Evolutionary conservation across 2,113 vertebrate genomes (phyloP).

Genomic region (Arizona elegans): DNA sequence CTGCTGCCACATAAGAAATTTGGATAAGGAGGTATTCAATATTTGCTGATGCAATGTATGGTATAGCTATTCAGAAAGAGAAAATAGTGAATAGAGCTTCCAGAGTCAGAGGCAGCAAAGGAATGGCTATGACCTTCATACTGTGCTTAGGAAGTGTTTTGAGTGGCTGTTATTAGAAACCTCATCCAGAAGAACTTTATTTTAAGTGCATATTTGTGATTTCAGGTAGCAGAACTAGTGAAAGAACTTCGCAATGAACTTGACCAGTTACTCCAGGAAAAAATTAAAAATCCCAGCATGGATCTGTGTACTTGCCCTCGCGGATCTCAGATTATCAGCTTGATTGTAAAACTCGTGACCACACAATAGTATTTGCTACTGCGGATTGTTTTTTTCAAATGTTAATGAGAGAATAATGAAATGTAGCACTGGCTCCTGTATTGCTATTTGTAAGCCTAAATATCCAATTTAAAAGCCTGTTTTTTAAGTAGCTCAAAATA

Average conservation of each 20-base stretch:
- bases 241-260: slow-evolving; percentile 91
- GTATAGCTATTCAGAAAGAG: not conserved
- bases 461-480: not conserved
- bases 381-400: not conserved
- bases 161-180: not conserved
- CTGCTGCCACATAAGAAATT: not conserved
- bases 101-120: not conserved
- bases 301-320: slow-evolving; percentile 88
- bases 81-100: not conserved
- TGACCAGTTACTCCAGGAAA: slow-evolving; percentile 93
- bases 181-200: not conserved
- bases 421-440: accelerated
- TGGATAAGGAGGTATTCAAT: not conserved
- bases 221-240: slow-evolving; percentile 90
- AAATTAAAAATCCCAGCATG: slow-evolving; percentile 90
- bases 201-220: not conserved
- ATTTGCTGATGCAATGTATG: not conserved
- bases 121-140: not conserved
- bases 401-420: not conserved
- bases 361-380: slow-evolving; percentile 72
- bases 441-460: not conserved
- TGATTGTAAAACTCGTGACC: slow-evolving; percentile 93
- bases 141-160: not conserved
- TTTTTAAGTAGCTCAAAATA: not conserved
- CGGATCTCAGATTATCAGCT: slow-evolving; percentile 90